Evolutionary conservation across 2,888 invertebrate genomes (phyloP), one percentile per base, ranked within the genome.

Genomic region (Hemithea aestivaria): DNA sequence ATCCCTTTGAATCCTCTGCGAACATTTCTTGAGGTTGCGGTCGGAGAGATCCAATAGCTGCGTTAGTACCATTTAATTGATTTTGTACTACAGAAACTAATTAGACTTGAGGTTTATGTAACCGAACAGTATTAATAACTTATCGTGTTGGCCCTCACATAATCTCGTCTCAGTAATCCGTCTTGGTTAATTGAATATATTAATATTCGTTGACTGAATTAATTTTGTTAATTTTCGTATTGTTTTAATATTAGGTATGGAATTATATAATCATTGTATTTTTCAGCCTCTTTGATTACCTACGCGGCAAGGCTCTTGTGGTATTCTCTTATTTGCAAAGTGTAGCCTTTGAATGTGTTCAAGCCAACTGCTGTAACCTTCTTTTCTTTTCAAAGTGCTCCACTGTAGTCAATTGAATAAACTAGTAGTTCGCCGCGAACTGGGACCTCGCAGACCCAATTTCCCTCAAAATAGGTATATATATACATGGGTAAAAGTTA

Each of bases 41-140:
- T 70, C 46, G 52, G 46, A 48, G 45, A 48, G 63, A 71, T 62
- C 67, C 66, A 64, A 71, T 70, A 67, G 66, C 66, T 58, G 56
- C 55, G 66, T 72, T 76, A 73, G 74, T 72, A 75, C 66, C 74
- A 76, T 82, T 81, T 77, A 80, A 84, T 83, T 83, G 84, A 81
- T 83, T 81, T 80, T 79, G 69, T 77, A 73, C 64, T 72, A 68
- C 68, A 69, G 77, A 81, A 84, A 81, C 82, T 84, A 84, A 84
- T 85, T 83, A 83, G 75, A 74, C 71, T 76, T 78, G 80, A 74
- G 79, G 80, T 81, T 78, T 78, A 68, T 75, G 68, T 75, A 75
- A 80, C 80, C 74, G 61, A 75, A 69, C 69, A 58, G 69, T 70
- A 75, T 78, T 79, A 82, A 82, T 82, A 81, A 79, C 60, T 77